These are phyloP conservation scores for Leuctra nigra DNA, from an alignment of 2,888 invertebrate species.

Conservation along the genomic window DNA sequence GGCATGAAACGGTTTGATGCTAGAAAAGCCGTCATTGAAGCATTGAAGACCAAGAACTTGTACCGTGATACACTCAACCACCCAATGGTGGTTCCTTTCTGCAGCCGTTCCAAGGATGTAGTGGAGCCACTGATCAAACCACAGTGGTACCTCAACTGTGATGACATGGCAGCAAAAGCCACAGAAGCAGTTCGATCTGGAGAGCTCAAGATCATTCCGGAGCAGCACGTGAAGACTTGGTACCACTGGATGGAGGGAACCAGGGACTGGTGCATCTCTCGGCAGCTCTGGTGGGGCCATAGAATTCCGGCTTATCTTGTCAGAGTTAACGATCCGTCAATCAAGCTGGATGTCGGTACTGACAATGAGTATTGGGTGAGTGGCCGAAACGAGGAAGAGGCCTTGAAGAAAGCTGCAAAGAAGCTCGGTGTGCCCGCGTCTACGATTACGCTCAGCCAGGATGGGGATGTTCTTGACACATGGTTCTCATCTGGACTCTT, in stretches of 20 bases:
- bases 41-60: slow-evolving; percentile 62
- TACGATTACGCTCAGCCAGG: slow-evolving; percentile 57
- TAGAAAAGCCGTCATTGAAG: slow-evolving; percentile 70
- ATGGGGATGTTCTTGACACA: slow-evolving; percentile 96
- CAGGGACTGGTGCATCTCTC: slow-evolving; percentile 97
- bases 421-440: slow-evolving; percentile 54
- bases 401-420: slow-evolving; percentile 66
- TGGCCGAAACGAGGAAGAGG: slow-evolving; percentile 59
- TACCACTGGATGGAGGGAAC: slow-evolving; percentile 94
- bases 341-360: slow-evolving; percentile 35
- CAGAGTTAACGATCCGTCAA: slow-evolving; percentile 44
- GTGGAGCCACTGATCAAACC: slow-evolving; percentile 94
- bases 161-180: slow-evolving; percentile 84
- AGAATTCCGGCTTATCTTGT: slow-evolving; percentile 91
- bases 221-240: slow-evolving; percentile 89
- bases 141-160: slow-evolving; percentile 90
- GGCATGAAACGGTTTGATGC: slow-evolving; percentile 91
- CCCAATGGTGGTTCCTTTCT: slow-evolving; percentile 94
- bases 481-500: slow-evolving; percentile 98
- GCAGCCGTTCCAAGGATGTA: slow-evolving; percentile 94
- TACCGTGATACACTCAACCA: slow-evolving; percentile 80
- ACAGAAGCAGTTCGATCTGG: slow-evolving; percentile 69
- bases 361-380: slow-evolving; percentile 55
- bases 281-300: slow-evolving; percentile 99
- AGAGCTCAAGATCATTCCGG: slow-evolving; percentile 83